These are phyloP conservation scores for Girardinus metallicus DNA, from an alignment of 2,797 vertebrate species.

Conservation along the genomic window DNA sequence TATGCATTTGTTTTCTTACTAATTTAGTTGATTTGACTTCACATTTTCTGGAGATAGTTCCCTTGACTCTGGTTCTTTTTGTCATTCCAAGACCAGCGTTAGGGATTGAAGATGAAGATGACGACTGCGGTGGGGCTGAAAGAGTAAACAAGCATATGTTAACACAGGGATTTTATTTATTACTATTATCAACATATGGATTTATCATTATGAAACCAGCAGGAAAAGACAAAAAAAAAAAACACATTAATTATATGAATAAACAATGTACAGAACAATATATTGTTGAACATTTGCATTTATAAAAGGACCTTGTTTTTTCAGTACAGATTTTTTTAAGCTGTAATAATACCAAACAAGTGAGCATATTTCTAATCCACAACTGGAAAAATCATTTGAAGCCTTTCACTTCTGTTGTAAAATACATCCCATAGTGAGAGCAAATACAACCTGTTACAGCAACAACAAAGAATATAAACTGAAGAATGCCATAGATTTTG, in stretches of 20 bases:
- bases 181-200: constrained; percentile 14
- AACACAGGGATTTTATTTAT: constrained; percentile 7
- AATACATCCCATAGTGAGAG: background rate
- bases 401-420: background rate
- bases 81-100: constrained; percentile 5
- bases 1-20: constrained; percentile 69
- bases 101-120: constrained; percentile 27
- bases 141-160: constrained; percentile 6
- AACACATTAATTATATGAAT: background rate
- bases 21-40: constrained; percentile 80
- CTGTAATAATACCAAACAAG: background rate
- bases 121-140: constrained; percentile 32
- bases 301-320: background rate
- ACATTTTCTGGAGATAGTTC: constrained; percentile 77
- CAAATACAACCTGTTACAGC: background rate
- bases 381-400: background rate
- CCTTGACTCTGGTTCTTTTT: constrained; percentile 73
- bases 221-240: background rate
- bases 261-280: constrained; percentile 6
- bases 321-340: background rate
- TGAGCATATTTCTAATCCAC: background rate
- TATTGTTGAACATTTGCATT: background rate
- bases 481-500: background rate
- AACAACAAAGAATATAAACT: background rate
- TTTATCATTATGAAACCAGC: background rate